Percentiles rank a stretch among this genome's conserved stretches.
Evolutionary conservation across 2,797 vertebrate species (phyloP).

Genomic region (Hoplostethus atlanticus): DNA sequence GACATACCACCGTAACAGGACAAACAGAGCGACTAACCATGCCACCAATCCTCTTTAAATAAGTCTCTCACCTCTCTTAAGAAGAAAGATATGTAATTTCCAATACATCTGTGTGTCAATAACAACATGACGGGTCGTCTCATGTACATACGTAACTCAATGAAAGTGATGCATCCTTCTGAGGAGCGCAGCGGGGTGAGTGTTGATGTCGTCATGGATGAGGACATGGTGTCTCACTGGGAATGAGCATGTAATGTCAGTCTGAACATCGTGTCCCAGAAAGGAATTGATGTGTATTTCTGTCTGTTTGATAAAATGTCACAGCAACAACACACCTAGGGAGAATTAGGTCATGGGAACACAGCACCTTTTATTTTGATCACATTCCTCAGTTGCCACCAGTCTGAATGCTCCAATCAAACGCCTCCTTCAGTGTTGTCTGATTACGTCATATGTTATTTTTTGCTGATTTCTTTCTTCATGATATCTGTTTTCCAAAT

Average conservation of each 20-base stretch:
- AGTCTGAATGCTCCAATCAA: neutral
- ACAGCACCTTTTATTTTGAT: neutral
- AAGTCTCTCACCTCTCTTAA: too few species aligned
- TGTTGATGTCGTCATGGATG: neutral
- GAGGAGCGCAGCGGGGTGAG: neutral
- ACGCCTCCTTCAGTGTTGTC: neutral
- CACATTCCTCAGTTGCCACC: slow-evolving; percentile 9
- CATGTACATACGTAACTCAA: too few species aligned
- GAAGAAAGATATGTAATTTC: too few species aligned
- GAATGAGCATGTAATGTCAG: neutral
- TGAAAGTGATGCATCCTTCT: neutral
- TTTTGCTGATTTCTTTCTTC: too few species aligned
- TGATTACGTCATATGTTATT: too few species aligned
- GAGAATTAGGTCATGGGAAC: neutral
- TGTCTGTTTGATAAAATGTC: slow-evolving; percentile 5
- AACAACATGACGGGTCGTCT: too few species aligned
- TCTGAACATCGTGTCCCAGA: slow-evolving; percentile 29
- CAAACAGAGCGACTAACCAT: neutral
- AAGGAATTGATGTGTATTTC: neutral
- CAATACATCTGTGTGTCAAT: too few species aligned
- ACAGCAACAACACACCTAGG: neutral
- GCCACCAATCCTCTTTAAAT: slow-evolving; percentile 14
- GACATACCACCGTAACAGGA: slow-evolving; percentile 26
- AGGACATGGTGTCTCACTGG: neutral
- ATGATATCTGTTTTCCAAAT: too few species aligned